Conservation (phyloP, 2,113 vertebrate species). For the Ammospiza caudacuta region DNA sequence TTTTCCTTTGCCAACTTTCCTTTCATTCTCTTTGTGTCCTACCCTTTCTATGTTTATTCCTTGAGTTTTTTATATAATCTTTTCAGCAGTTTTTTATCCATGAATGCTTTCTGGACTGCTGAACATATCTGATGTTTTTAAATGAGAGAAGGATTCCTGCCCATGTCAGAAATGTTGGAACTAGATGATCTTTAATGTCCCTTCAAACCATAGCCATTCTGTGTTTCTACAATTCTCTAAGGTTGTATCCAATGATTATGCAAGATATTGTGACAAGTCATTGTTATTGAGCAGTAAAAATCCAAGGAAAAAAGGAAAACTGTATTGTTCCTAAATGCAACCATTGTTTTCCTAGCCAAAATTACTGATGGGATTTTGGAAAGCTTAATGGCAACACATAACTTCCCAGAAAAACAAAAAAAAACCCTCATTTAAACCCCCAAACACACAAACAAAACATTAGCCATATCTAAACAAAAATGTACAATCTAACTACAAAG, state of each 20-base stretch:
- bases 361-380: not conserved
- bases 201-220: not conserved
- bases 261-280: not conserved
- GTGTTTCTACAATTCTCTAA: not conserved
- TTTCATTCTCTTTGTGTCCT: not conserved
- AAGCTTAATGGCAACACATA: not conserved
- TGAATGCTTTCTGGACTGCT: not conserved
- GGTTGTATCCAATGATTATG: not conserved
- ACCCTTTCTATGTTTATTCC: not conserved
- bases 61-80: not conserved
- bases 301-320: accelerated
- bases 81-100: not conserved
- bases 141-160: not conserved
- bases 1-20: not conserved
- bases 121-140: not conserved
- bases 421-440: accelerated
- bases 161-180: not conserved
- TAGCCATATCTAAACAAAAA: not conserved
- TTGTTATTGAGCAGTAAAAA: not conserved
- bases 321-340: not conserved
- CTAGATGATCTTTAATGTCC: not conserved
- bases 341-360: not conserved
- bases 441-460: not conserved
- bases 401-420: not conserved
- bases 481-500: not conserved